Percentiles rank a stretch among this genome's conserved stretches.
Conservation (phyloP, 2,113 vertebrate species). For the Paedocypris sp. region DNA sequence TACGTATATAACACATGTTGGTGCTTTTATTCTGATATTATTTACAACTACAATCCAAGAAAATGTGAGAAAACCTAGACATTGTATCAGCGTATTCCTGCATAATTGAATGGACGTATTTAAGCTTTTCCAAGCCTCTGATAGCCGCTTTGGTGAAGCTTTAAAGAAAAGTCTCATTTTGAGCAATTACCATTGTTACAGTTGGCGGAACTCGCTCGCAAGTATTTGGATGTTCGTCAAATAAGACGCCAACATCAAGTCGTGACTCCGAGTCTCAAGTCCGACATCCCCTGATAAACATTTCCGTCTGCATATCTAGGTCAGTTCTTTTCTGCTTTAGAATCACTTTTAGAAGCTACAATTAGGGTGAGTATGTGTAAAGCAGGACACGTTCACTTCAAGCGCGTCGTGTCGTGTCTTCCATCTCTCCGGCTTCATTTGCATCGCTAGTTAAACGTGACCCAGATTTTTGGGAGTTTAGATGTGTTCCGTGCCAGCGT, state of each 20-base stretch:
- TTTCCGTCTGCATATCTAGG: slow-evolving; percentile 2
- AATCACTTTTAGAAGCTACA: not conserved
- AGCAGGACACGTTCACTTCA: not conserved
- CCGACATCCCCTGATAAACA: slow-evolving; percentile 4
- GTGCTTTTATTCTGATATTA: no score
- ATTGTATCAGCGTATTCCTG: no score
- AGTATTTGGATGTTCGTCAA: not conserved
- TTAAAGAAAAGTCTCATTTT: not conserved
- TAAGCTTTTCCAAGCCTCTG: not conserved
- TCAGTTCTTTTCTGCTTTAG: not conserved
- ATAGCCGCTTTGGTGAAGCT: not conserved
- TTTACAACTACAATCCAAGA: no score
- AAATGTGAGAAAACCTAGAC: no score
- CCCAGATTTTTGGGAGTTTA: no score
- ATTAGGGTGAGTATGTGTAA: not conserved
- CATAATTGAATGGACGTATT: no score
- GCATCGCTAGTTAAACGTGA: no score
- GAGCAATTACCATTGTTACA: not conserved
- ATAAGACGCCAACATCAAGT: not conserved
- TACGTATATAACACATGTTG: no score
- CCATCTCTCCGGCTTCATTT: no score
- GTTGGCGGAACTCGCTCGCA: not conserved
- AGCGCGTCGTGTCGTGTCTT: no score
- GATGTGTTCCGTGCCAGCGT: no score
- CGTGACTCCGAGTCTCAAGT: slow-evolving; percentile 6